Evolutionary conservation across 2,888 invertebrate species (phyloP).

Genomic region (Tetragonula carbonaria): DNA sequence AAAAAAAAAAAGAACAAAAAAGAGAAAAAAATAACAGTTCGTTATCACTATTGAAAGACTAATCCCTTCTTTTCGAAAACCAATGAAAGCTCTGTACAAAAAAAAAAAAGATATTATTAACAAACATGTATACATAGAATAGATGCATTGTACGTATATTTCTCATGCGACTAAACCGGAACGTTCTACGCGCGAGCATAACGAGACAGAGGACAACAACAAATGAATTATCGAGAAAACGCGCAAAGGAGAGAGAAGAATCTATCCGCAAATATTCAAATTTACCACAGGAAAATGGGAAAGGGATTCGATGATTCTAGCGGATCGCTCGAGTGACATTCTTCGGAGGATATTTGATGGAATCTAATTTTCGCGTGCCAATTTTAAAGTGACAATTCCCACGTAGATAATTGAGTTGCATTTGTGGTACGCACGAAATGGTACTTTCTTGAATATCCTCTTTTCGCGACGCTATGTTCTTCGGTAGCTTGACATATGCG

Average conservation of each 20-base stretch:
- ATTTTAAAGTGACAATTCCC: slow-evolving; percentile 39
- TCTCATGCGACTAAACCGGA: slow-evolving; percentile 36
- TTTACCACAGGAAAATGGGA: neutral
- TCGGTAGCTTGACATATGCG: slow-evolving; percentile 25
- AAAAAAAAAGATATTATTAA: slow-evolving; percentile 20
- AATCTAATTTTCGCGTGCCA: slow-evolving; percentile 62
- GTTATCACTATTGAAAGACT: slow-evolving; percentile 48
- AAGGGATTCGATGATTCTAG: neutral
- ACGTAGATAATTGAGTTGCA: slow-evolving; percentile 24
- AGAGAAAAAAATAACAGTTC: slow-evolving; percentile 25
- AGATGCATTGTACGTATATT: slow-evolving; percentile 37
- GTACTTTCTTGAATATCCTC: slow-evolving; percentile 15
- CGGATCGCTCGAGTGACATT: neutral
- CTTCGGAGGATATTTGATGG: neutral
- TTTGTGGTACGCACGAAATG: slow-evolving; percentile 11
- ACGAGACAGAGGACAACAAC: slow-evolving; percentile 5
- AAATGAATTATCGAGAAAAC: neutral
- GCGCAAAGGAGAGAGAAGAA: neutral
- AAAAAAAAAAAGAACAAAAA: neutral
- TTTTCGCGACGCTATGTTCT: slow-evolving; percentile 22
- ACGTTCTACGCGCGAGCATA: slow-evolving; percentile 37
- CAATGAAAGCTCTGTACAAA: slow-evolving; percentile 58
- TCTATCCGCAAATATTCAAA: neutral
- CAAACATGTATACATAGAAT: slow-evolving; percentile 56
- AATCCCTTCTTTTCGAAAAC: slow-evolving; percentile 41